Base-by-base conservation (phyloP, 1,140 invertebrate genomes). In the Aplysia californica region DNA sequence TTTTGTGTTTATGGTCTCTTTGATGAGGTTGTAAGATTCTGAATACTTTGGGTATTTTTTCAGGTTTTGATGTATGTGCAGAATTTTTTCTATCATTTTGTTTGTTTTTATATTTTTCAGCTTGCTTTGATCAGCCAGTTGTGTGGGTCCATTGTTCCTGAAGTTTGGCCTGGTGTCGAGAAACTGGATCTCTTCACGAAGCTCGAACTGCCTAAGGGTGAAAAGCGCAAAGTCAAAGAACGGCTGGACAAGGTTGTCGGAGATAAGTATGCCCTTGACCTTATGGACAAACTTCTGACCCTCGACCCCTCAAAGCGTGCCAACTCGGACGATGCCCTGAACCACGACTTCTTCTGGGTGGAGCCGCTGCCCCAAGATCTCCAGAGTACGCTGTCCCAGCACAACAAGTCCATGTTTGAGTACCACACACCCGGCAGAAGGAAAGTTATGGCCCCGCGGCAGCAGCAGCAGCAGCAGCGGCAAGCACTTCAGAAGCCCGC, bases 281-380 rank as follows among this genome's bases (percentile, higher is more conserved):
- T 99, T 26, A 87, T 99, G 0, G 98, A 99, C 85, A 97, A 96
- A 88, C 90, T 99, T 6, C 88, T 99, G 6, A 94, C 95, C 26
- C 89, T 99, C 26, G 96, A 99, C 91, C 98, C 98, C 0, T 92
- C 93, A 0, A 97, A 97, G 88, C 91, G 98, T 80, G 94, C 94
- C 38, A 96, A 98, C 88, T 94, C 96, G 0, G 97, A 99, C 86
- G 94, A 94, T 1, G 97, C 97, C 0, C 87, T 99, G 0, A 98
- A 98, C 91, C 97, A 99, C 84, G 97, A 98, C 85, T 99, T 99
- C 88, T 99, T 99, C 88, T 99, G 97, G 96, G 96, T 94, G 1
- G 97, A 98, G 87, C 98, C 98, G 5, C 95, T 97, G 94, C 97
- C 97, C 0, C 75, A 74, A 23, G 96, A 98, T 86, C 90, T 98